These are phyloP conservation scores for Malurus elegans DNA, from an alignment of 2,113 vertebrate species.

Conservation along the genomic window DNA sequence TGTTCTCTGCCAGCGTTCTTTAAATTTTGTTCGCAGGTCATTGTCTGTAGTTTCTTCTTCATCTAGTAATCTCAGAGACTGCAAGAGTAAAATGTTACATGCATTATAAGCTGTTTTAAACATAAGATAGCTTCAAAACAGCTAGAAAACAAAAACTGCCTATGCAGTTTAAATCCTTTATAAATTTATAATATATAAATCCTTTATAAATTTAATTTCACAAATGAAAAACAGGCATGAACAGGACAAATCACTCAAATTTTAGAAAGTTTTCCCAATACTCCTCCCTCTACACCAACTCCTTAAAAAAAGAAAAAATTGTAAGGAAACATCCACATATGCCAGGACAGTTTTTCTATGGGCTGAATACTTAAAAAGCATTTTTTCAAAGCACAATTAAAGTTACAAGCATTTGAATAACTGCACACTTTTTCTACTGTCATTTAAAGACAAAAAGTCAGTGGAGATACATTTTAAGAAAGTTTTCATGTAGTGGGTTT, in stretches of 20 bases:
- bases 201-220: neutral
- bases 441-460: neutral
- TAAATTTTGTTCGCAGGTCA: conserved; percentile 92
- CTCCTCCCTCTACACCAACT: fast-evolving
- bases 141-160: neutral
- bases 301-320: neutral
- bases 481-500: neutral
- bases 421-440: neutral
- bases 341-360: neutral
- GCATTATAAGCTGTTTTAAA: neutral
- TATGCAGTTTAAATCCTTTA: no score
- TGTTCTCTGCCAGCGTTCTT: conserved; percentile 95
- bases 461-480: neutral
- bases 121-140: neutral
- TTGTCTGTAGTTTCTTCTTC: conserved; percentile 93
- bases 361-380: neutral
- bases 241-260: neutral
- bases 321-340: neutral
- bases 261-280: neutral
- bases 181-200: neutral
- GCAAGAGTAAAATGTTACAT: neutral
- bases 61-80: conserved; percentile 91
- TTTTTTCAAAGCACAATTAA: neutral
- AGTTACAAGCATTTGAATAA: neutral
- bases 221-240: neutral